Evolutionary conservation across 2,113 vertebrate species (phyloP).

Genomic region (Seriola aureovittata): DNA sequence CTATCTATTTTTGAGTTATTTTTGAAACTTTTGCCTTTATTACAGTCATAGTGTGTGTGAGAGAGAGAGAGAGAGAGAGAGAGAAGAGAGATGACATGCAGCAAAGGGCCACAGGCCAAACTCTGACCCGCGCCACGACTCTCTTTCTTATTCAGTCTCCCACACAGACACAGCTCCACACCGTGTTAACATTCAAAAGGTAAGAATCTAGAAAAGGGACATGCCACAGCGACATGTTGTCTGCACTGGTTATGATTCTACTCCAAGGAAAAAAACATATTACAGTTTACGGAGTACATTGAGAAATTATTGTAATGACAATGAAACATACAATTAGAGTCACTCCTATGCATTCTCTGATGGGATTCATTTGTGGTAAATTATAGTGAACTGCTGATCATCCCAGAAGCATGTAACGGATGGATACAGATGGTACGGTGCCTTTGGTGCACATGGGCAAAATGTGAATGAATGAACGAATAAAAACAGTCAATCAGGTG

Average conservation of each 20-base stretch:
- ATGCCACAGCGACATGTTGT: background rate
- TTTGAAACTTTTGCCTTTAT: too few relatives aligned
- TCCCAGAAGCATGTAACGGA: background rate
- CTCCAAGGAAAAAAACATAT: conserved; percentile 1
- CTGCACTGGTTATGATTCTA: background rate
- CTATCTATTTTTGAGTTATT: too few relatives aligned
- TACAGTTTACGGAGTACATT: background rate
- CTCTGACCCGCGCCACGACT: too few relatives aligned
- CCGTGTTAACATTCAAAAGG: background rate
- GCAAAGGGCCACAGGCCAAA: too few relatives aligned
- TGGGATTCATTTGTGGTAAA: conserved; percentile 36
- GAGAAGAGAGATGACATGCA: too few relatives aligned
- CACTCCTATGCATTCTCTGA: conserved; percentile 35
- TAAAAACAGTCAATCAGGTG: background rate
- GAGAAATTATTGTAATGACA: conserved; percentile 29
- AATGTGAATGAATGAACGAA: conserved; percentile 6
- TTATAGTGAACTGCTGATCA: conserved; percentile 28
- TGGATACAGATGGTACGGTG: background rate
- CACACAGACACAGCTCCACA: background rate
- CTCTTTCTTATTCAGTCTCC: too few relatives aligned
- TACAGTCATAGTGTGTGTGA: too few relatives aligned
- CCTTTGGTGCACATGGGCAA: too few relatives aligned
- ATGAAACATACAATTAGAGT: conserved; percentile 43
- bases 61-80: too few relatives aligned
- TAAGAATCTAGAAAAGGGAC: background rate